Evolutionary conservation across 2,888 invertebrate species (phyloP).

Genomic region (Octonoba sinensis): DNA sequence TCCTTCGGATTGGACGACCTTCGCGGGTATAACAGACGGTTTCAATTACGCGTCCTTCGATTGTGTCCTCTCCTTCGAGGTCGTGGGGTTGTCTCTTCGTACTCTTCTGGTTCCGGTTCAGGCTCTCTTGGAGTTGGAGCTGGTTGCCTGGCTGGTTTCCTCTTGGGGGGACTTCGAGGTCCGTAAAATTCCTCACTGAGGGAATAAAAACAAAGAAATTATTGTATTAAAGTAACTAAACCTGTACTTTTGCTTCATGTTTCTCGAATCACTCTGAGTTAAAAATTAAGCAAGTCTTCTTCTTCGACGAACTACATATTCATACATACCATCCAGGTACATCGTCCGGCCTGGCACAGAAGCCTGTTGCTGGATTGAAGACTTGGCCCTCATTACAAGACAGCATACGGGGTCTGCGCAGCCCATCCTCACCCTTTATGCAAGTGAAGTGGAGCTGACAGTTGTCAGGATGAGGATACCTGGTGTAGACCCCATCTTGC

Average conservation of each 20-base stretch:
- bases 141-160: slow-evolving; percentile 38
- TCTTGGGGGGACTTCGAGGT: slow-evolving; percentile 24
- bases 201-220: neutral
- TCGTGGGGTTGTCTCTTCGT: slow-evolving; percentile 30
- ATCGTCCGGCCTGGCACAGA: slow-evolving; percentile 60
- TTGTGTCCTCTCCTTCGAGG: slow-evolving; percentile 35
- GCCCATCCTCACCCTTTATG: slow-evolving; percentile 53
- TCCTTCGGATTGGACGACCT: too few relatives aligned
- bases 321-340: slow-evolving; percentile 61
- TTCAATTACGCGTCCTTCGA: slow-evolving; percentile 28
- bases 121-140: slow-evolving; percentile 18
- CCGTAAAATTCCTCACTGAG: slow-evolving; percentile 54
- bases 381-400: slow-evolving; percentile 50
- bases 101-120: slow-evolving; percentile 13
- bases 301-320: too few relatives aligned
- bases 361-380: slow-evolving; percentile 34
- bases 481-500: slow-evolving; percentile 42
- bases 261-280: too few relatives aligned
- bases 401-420: slow-evolving; percentile 50
- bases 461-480: slow-evolving; percentile 56
- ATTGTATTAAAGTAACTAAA: neutral
- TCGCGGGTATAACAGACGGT: neutral
- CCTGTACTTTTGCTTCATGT: neutral
- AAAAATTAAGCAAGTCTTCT: neutral
- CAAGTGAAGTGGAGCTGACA: slow-evolving; percentile 55